Evolutionary conservation across 2,797 vertebrate genomes (phyloP).

Genomic region (Alectoris magna): DNA sequence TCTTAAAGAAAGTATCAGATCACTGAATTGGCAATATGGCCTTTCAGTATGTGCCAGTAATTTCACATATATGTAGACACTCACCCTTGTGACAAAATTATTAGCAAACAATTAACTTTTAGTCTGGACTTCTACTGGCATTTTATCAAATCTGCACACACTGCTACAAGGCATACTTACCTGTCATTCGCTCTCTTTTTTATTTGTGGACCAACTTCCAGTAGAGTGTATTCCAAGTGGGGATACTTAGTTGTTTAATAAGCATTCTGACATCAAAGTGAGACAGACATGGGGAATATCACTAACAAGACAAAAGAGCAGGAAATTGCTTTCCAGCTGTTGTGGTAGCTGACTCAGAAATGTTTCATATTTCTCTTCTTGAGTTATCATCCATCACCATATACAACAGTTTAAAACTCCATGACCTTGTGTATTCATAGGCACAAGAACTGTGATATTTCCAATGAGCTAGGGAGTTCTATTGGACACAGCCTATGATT

Average conservation of each 20-base stretch:
- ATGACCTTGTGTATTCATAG: not conserved
- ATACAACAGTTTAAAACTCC: not conserved
- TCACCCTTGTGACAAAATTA: not conserved
- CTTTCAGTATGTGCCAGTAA: not conserved
- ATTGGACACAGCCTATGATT: slow-evolving; percentile 10
- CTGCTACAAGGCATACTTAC: not conserved
- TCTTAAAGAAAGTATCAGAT: not conserved
- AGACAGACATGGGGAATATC: not conserved
- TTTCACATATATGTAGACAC: not conserved
- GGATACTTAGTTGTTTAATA: not conserved
- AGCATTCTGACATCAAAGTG: not conserved
- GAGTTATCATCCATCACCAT: not conserved
- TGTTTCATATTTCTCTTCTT: not conserved
- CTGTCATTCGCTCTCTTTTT: not conserved
- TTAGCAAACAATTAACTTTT: not conserved
- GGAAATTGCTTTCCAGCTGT: not conserved
- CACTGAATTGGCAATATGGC: not conserved
- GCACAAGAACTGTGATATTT: not conserved
- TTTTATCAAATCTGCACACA: not conserved
- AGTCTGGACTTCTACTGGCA: not conserved
- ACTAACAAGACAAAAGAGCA: not conserved
- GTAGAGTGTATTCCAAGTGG: not conserved
- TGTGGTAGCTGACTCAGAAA: not conserved
- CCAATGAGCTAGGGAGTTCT: not conserved
- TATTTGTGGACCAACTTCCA: not conserved